Conservation (phyloP, 2,888 invertebrate genomes). For the Melanophora roralis region DNA sequence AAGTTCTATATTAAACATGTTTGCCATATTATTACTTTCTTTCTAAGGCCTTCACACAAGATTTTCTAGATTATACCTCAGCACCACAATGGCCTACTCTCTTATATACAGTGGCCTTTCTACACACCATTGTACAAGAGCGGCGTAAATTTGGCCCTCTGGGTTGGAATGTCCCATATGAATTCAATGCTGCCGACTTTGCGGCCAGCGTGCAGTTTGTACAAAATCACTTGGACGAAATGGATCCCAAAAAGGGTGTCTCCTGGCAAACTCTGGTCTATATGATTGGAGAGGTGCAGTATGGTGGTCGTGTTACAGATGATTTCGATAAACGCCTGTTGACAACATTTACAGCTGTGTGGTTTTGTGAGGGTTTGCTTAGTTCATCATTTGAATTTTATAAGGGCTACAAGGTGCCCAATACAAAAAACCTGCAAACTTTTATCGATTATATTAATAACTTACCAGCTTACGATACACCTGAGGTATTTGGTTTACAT, state of each 20-base stretch:
- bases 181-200: conserved; percentile 96
- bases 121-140: conserved; percentile 97
- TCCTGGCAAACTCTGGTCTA: conserved; percentile 98
- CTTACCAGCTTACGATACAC: conserved; percentile 90
- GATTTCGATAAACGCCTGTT: conserved; percentile 96
- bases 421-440: conserved; percentile 86
- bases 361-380: conserved; percentile 95
- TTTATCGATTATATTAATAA: conserved; percentile 92
- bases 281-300: conserved; percentile 95
- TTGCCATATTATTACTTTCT: background rate
- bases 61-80: conserved; percentile 93
- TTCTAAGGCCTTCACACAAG: conserved; percentile 81
- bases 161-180: conserved; percentile 98
- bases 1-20: background rate
- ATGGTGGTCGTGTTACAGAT: conserved; percentile 95
- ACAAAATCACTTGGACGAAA: conserved; percentile 97
- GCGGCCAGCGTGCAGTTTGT: conserved; percentile 96
- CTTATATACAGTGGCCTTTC: conserved; percentile 94
- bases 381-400: conserved; percentile 95
- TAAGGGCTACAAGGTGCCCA: conserved; percentile 94
- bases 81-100: conserved; percentile 96
- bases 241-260: conserved; percentile 97
- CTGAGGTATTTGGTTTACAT: conserved; percentile 98
- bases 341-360: conserved; percentile 94
- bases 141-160: conserved; percentile 96